These are phyloP conservation scores for Ariolimax columbianus DNA, from an alignment of 2,888 invertebrate species.

Conservation along the genomic window DNA sequence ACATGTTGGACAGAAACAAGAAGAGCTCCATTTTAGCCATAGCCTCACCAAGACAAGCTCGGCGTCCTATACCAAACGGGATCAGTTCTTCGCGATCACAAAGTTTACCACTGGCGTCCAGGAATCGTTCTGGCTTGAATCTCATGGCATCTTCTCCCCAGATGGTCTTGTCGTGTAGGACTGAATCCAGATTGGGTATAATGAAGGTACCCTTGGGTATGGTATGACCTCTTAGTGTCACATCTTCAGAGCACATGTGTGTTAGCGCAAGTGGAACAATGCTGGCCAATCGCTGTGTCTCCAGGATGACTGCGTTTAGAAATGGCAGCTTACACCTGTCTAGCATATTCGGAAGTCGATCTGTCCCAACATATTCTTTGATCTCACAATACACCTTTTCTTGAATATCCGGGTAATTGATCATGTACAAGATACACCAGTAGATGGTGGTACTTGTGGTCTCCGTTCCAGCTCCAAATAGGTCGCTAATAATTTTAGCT, in stretches of 20 bases:
- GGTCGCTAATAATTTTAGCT: background rate
- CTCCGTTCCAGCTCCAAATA: background rate
- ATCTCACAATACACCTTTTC: slow-evolving; percentile 12
- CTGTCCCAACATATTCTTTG: background rate
- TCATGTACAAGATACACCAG: slow-evolving; percentile 16
- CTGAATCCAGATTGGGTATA: slow-evolving; percentile 4
- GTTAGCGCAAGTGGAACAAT: background rate
- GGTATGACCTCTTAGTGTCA: background rate
- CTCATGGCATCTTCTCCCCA: slow-evolving; percentile 22
- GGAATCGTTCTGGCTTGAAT: slow-evolving; percentile 17
- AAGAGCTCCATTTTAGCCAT: slow-evolving; percentile 18
- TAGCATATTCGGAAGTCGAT: background rate
- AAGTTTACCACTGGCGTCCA: background rate
- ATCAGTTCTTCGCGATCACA: background rate
- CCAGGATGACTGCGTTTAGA: slow-evolving; percentile 1
- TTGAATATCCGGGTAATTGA: background rate
- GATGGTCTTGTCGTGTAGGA: slow-evolving; percentile 8
- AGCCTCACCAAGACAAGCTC: slow-evolving; percentile 14
- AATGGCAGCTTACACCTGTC: background rate
- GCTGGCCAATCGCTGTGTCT: background rate
- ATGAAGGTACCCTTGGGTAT: slow-evolving; percentile 1
- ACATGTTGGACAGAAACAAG: slow-evolving; percentile 3
- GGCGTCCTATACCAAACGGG: slow-evolving; percentile 5
- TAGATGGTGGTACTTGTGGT: slow-evolving; percentile 17
- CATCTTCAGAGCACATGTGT: background rate